These are phyloP conservation scores for Malurus melanocephalus DNA, from an alignment of 2,113 vertebrate species.

Conservation along the genomic window DNA sequence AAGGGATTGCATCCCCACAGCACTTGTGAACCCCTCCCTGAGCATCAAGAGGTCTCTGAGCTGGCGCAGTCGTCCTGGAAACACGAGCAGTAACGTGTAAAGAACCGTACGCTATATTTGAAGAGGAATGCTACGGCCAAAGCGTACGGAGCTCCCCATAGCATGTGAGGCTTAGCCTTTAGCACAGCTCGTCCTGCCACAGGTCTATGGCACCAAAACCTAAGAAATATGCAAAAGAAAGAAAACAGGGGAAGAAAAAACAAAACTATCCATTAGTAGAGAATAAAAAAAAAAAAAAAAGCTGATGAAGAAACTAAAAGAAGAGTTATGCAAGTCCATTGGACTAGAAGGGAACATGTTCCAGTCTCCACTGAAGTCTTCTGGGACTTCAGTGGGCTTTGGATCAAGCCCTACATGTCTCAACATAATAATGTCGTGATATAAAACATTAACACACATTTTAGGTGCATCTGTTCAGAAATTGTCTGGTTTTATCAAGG, in stretches of 20 bases:
- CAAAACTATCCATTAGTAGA: slow-evolving; percentile 63
- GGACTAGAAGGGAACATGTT: slow-evolving; percentile 28
- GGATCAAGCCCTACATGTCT: background rate
- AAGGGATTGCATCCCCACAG: slow-evolving; percentile 29
- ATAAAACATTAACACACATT: background rate
- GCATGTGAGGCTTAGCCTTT: slow-evolving; percentile 50
- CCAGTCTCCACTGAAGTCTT: background rate
- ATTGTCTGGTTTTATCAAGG: background rate
- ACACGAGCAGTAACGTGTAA: slow-evolving; percentile 58
- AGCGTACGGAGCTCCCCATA: slow-evolving; percentile 41
- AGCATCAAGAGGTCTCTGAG: slow-evolving; percentile 25
- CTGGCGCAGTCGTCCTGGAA: slow-evolving; percentile 63
- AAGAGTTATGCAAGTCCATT: background rate
- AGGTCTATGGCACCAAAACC: slow-evolving; percentile 71
- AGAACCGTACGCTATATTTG: slow-evolving; percentile 50
- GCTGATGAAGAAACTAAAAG: slow-evolving; percentile 41
- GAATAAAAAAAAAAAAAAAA: background rate
- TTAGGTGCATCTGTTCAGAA: background rate
- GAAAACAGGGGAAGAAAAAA: slow-evolving; percentile 52
- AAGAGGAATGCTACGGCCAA: slow-evolving; percentile 57
- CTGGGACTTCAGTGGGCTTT: slow-evolving; percentile 8
- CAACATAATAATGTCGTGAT: background rate
- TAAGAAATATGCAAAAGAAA: slow-evolving; percentile 54
- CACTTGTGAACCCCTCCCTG: slow-evolving; percentile 42
- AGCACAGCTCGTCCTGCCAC: slow-evolving; percentile 68